Evolutionary conservation across 2,888 invertebrate genomes (phyloP).

Genomic region (Tenthredo scrophulariae): DNA sequence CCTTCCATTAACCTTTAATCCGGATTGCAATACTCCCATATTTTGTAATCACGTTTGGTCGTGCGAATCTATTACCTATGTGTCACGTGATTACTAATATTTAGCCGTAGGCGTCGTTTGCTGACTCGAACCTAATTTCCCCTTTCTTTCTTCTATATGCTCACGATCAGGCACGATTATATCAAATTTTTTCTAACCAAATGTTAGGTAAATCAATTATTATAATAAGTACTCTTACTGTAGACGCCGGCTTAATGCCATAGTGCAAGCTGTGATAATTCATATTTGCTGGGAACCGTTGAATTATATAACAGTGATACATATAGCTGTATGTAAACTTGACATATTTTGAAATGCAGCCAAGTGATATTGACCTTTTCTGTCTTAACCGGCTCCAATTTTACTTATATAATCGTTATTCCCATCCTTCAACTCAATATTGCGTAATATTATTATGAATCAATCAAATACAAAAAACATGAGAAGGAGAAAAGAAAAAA

Average conservation of each 20-base stretch:
- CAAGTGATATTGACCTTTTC: constrained; percentile 17
- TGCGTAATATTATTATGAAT: not conserved
- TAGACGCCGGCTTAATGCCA: not conserved
- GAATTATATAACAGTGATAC: not conserved
- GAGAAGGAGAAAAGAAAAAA: not conserved
- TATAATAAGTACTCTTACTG: not conserved
- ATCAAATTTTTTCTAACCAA: not conserved
- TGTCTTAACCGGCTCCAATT: not conserved
- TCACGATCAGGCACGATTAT: not conserved
- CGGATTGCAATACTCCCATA: constrained; percentile 30
- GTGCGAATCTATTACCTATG: not conserved
- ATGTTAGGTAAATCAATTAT: not conserved
- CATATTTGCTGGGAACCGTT: not conserved
- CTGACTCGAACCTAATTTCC: not conserved
- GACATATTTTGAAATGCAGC: constrained; percentile 7
- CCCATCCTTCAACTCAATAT: not conserved
- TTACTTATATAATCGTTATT: not conserved
- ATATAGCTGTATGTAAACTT: not conserved
- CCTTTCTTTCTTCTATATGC: not conserved
- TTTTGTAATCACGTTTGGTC: constrained; percentile 26
- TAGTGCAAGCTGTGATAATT: not conserved
- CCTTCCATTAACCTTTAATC: constrained; percentile 20
- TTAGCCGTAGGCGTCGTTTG: constrained; percentile 1
- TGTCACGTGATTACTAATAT: not conserved
- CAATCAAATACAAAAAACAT: not conserved